Base-by-base conservation (phyloP, 2,888 invertebrate genomes). In the Pristionchus maxplancki region DNA sequence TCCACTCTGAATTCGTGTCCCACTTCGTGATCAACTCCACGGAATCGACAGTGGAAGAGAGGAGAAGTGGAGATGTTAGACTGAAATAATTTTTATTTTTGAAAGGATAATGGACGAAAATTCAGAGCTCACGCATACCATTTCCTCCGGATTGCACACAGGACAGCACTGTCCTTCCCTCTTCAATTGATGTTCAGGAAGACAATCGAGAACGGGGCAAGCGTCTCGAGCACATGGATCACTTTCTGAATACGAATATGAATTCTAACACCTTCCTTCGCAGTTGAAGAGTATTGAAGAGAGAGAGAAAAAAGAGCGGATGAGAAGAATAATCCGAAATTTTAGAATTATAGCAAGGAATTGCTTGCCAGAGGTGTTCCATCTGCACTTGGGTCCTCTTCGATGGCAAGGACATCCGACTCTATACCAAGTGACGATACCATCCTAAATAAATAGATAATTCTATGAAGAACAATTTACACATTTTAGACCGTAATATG, bases 121-220 rank as follows among this genome's bases (percentile, higher is more conserved):
- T 71, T 31, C 15, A n/a, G n/a, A n/a, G n/a, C n/a, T n/a, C n/a
- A n/a, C n/a, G 20, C 28, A 31, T 50, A 82, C 82, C 82, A 31
- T 82, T 15, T 50, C 31, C 1, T 31, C 20, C 28, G 82, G 82
- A 50, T 74, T 34, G 44, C 84, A 84, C 2, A 24, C 1, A 24
- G 84, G 62, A 24, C 84, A 84, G 48, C 84, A 84, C 20, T 84
- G 34, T 48, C 28, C 58, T 11, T 34, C 40, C 11, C 37, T 37
- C 37, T 44, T 37, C 13, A 84, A 24, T 44, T 84, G 84, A 48
- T 84, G 37, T 24, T 58, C 58, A 48, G 40, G 84, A 0, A 62
- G 28, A 84, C 84, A 84, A 62, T 58, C 28, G 62, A 84, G 84
- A 20, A 84, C 84, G 44, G 84, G 84, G 17, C 84, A 84, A 0